Conservation (phyloP, 1,140 invertebrate species). For the Diorhabda sublineata region DNA sequence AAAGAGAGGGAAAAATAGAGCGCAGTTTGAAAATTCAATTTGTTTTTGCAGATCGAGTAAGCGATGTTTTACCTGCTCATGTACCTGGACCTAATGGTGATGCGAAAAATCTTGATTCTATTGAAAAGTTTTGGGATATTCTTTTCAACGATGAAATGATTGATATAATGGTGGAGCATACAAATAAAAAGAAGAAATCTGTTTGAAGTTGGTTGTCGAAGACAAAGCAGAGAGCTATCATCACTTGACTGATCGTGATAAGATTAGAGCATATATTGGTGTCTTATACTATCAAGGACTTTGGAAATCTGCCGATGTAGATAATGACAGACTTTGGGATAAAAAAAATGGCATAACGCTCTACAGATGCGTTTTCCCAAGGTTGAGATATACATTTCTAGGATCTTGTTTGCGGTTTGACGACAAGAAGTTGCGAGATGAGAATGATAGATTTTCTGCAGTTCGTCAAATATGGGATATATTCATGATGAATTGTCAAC, state of each 20-base stretch:
- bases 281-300: constrained; percentile 1
- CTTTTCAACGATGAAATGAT: constrained; percentile 1
- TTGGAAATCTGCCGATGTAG: constrained; percentile 4
- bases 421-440: constrained; percentile 4
- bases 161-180: constrained; percentile 1
- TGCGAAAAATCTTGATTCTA: constrained; percentile 3
- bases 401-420: constrained; percentile 3
- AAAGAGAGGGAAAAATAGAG: neutral
- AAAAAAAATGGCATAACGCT: constrained; percentile 3
- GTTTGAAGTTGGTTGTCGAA: constrained; percentile 3
- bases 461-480: too few relatives aligned
- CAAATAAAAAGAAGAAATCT: constrained; percentile 4
- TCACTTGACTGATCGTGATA: neutral
- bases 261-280: constrained; percentile 5
- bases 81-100: constrained; percentile 5
- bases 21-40: constrained; percentile 5
- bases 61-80: constrained; percentile 9
- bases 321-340: constrained; percentile 5
- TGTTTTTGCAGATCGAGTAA: constrained; percentile 10
- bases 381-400: constrained; percentile 5
- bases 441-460: neutral
- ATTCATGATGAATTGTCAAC: too few relatives aligned
- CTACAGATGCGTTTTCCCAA: constrained; percentile 7
- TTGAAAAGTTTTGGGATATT: constrained; percentile 1
- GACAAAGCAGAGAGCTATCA: constrained; percentile 1